Evolutionary conservation across 2,113 vertebrate species (phyloP), one percentile per base, ranked within the genome.

Genomic region (Cnemophilus loriae): DNA sequence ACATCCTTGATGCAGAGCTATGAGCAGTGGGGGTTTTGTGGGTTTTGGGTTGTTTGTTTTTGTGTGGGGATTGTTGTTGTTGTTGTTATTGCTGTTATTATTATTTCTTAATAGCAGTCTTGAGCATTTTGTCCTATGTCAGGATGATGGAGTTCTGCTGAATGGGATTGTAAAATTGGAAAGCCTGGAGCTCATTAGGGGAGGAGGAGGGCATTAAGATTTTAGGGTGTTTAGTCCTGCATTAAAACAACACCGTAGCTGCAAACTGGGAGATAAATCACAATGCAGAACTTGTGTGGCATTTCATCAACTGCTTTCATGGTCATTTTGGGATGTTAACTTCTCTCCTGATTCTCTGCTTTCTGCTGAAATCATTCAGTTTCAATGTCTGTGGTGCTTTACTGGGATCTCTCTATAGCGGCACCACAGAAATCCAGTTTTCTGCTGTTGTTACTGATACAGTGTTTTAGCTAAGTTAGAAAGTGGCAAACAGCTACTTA

Each of bases 401-500:
- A 3, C 57, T 68, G 30, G 50, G 80, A 18, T 46, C 55, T 71
- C 3, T 0, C 44, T 74, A 55, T 22, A 56, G 82, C 33, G 37
- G 56, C 75, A 32, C 74, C 41, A 8, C 93, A 49, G 60, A 42
- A 84, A 63, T 60, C 27, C 57, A 21, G 59, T 7, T 63, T 46
- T 53, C 52, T 80, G 73, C 86, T 39, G 39, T 75, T 90, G 32
- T 71, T 90, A n/a, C 39, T 57, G 89, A 47, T 89, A 7, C 71
- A 93, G 60, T 89, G 95, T 92, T 95, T 65, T 37, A 93, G 77
- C 57, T 42, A 23, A 86, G 50, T 85, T 87, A 85, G 95, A 90
- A 95, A 91, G 73, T 92, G 86, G 95, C 90, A 88, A 93, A 67
- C 83, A 69, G 73, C 64, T 57, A 7, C 68, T 71, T 96, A 94